phyloP scores from a whole-genome alignment of 2,113 vertebrate species.

The Rhabdomys dilectus region DNA sequence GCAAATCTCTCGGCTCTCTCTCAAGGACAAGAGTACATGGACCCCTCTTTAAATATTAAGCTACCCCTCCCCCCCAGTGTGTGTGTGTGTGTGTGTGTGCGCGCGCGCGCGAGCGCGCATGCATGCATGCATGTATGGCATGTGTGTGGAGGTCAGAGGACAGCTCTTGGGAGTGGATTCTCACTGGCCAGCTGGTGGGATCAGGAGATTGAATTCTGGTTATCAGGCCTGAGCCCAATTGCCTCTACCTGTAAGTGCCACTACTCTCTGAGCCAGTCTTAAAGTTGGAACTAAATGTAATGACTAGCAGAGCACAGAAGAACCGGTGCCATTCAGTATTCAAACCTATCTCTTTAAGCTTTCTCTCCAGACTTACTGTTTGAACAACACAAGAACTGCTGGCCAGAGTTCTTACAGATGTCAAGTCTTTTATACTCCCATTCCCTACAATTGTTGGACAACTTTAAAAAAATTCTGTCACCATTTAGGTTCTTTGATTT shows the following conservation, averaged over 20 bases:
- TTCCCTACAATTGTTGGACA: not conserved
- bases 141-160: not conserved
- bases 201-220: not conserved
- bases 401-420: conserved; percentile 44
- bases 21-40: not conserved
- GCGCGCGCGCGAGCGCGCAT: too few species aligned
- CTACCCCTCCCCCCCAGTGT: not conserved
- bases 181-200: too few species aligned
- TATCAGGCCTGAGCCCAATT: not conserved
- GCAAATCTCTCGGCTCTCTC: not conserved
- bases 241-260: not conserved
- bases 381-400: not conserved
- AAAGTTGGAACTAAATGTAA: conserved; percentile 28
- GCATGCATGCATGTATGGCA: not conserved
- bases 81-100: not conserved
- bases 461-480: conserved; percentile 38
- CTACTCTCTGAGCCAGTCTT: not conserved
- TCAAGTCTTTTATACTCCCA: not conserved
- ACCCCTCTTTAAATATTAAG: not conserved
- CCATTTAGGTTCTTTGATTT: conserved; percentile 6
- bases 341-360: conserved; percentile 16
- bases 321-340: not conserved
- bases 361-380: not conserved
- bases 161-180: not conserved
- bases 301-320: not conserved